Base-by-base conservation (phyloP, 2,797 vertebrate genomes). In the Sebastes nivosus region DNA sequence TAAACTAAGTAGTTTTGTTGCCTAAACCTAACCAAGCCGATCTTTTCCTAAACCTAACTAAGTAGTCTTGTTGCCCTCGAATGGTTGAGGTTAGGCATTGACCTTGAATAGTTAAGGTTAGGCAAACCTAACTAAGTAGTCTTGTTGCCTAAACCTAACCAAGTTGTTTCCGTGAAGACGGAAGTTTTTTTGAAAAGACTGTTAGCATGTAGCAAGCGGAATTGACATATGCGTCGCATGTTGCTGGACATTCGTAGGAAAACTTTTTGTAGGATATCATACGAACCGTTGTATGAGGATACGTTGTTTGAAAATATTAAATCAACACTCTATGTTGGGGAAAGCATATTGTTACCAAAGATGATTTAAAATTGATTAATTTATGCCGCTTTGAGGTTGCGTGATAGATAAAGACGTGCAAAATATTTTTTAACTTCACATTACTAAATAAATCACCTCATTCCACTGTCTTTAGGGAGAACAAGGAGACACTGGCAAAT, bases 391-490 rank as follows among this genome's bases (percentile, higher is more conserved):
- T 67, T 60, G 20, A 57, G 65, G 30, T 52, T 46, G 63, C 9
- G 32, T 4, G 2, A 77, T 14, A 3, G 8, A 55, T 12, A 30
- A 73, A 32, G 20, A 54, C 0, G 0, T 29, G 22, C 18, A 54
- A 75, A 68, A 3, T 22, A 58, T 68, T 50, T 52, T 61, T 72
- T 12, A 65, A 42, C 32, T 60, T 59, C 27, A 64, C 13, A 8
- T 72, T 5, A 76, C 13, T 86, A 24, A 86, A 57, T 86, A 20
- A 86, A 54, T 27, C 22, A 29, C 7, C 1, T 70, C 7, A 46
- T 86, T 83, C 2, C 11, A 4, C 66, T 87, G 79, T 73, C 24
- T 85, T 76, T 73, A 99, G 98, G 98, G 98, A 82, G 97, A 97
- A 54, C 86, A 92, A 89, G 98, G 98, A 86, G 94, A 79, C 67